Conservation (phyloP, 1,140 invertebrate genomes). For the Brachionus asplanchnoidis region DNA sequence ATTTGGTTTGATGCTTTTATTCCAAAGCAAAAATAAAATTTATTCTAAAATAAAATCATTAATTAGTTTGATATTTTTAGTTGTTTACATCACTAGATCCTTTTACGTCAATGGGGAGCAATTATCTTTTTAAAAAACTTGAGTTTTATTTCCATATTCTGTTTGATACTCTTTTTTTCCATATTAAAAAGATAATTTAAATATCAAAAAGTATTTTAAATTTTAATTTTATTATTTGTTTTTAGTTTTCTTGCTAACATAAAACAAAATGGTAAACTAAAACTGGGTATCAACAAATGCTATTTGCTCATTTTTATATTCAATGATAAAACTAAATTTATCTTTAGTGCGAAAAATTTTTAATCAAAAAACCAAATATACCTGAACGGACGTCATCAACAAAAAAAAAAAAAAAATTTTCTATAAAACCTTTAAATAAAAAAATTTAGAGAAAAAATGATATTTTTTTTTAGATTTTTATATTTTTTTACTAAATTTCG, state of each 20-base stretch:
- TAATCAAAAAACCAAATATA: not conserved
- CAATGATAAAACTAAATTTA: not conserved
- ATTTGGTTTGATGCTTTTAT: no score
- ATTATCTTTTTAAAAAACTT: constrained; percentile 13
- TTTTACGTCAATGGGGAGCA: constrained; percentile 1
- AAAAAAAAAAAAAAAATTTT: not conserved
- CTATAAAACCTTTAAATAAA: not conserved
- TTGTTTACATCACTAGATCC: not conserved
- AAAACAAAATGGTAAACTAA: not conserved
- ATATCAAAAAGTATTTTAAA: not conserved
- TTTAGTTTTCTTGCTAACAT: not conserved
- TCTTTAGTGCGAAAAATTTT: not conserved
- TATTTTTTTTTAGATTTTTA: not conserved
- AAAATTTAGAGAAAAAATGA: not conserved
- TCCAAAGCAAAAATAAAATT: no score
- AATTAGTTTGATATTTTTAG: not conserved
- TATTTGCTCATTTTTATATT: not conserved
- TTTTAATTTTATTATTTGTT: not conserved
- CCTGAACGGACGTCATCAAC: not conserved
- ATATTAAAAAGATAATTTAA: not conserved
- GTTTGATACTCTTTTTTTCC: not conserved
- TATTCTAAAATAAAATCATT: no score
- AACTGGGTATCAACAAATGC: not conserved
- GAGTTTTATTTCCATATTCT: not conserved
- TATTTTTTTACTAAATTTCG: no score